Evolutionary conservation across 2,113 vertebrate species (phyloP).

Genomic region (Marmota monax): DNA sequence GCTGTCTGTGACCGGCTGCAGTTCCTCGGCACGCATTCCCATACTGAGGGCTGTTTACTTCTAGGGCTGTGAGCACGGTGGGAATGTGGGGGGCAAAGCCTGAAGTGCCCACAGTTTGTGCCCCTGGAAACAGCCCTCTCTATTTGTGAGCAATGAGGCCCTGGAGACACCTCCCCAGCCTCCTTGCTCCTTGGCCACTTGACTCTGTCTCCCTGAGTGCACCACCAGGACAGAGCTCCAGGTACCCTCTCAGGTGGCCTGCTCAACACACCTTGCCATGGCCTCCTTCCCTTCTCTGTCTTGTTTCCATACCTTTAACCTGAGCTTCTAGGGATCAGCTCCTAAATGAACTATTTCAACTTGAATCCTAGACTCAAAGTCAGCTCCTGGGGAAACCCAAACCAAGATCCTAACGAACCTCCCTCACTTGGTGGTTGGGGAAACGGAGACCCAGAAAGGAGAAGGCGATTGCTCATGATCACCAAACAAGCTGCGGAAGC

Average conservation of each 20-base stretch:
- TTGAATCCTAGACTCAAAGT: not conserved
- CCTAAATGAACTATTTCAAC: not conserved
- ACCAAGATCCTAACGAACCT: not conserved
- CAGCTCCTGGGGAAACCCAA: not conserved
- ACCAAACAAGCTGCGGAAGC: not conserved
- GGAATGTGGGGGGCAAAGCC: not conserved
- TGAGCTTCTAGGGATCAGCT: not conserved
- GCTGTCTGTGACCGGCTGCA: not conserved
- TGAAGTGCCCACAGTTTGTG: rapidly evolving
- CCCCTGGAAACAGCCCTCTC: not conserved
- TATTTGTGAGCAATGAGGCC: not conserved
- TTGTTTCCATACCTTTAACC: not conserved
- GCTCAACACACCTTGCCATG: too few species aligned
- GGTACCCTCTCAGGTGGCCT: not conserved
- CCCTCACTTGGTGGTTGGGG: not conserved
- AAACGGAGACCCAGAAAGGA: constrained; percentile 32
- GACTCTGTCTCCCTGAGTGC: not conserved
- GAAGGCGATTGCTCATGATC: not conserved
- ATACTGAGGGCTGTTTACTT: not conserved
- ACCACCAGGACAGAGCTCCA: not conserved
- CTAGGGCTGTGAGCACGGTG: rapidly evolving
- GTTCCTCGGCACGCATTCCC: too few species aligned
- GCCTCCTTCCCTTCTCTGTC: not conserved
- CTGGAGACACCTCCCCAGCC: not conserved
- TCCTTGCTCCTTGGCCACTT: not conserved